Base-by-base conservation (phyloP, 2,113 vertebrate species). In the Piaya cayana region DNA sequence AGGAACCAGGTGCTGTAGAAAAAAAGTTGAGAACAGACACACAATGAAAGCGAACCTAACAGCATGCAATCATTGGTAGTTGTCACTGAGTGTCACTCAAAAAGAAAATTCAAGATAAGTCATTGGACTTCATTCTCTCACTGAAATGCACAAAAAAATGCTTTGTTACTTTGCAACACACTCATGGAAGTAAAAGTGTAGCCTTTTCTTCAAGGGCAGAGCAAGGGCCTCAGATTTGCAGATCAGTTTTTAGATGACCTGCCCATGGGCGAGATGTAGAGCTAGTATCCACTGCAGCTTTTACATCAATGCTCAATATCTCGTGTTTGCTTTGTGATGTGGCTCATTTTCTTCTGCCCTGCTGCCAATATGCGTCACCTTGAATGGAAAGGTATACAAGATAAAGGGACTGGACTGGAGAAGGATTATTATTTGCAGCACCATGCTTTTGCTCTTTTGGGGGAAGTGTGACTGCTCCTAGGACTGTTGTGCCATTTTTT, bases 271-370 rank as follows among this genome's bases (percentile, higher is more conserved):
- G 26, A 58, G 45, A 56, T 19, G 22, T 15, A 25, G 20, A 37
- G 19, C 74, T 69, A 20, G 5, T 15, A 12, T 16, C 27, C n/a
- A 68, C 59, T 20, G n/a, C 11, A 34, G 27, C n/a, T 37, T 62
- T 79, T 29, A 32, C 15, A 20, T 17, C 26, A 53, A 3, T 2
- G 3, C 67, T 49, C 0, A 0, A 14, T 22, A 5, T 43, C 56
- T 71, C 5, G 1, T n/a, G n/a, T 26, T 13, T 60, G 6, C 4
- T 74, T 82, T 52, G 29, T 13, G 21, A 23, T 76, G 30, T 1
- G 16, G 17, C 26, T 82, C 5, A 3, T 62, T 91, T 23, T 8
- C 15, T 79, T 53, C 47, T 53, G 22, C 62, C n/a, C 65, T 78
- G 11, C 18, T 82, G 42, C 14, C 23, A 34, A 0, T 0, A 3